phyloP scores from a whole-genome alignment of 2,888 invertebrate species.

The Amaurobius ferox region DNA sequence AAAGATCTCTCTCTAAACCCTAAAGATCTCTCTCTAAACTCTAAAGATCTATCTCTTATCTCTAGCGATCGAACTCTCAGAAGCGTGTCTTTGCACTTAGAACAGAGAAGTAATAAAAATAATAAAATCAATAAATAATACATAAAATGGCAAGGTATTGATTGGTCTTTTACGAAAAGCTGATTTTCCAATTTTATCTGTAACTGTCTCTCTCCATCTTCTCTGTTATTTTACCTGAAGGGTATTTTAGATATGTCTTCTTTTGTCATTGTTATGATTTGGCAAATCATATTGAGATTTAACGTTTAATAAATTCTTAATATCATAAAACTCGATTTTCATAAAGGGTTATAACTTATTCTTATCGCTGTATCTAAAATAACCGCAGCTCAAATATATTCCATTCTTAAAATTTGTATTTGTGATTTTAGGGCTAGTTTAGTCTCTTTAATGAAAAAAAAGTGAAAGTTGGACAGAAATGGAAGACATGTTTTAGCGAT shows the following conservation, averaged over 20 bases:
- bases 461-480: too few species aligned
- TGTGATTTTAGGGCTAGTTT: too few species aligned
- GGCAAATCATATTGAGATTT: neutral
- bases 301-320: neutral
- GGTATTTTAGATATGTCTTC: neutral
- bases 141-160: neutral
- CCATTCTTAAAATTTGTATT: too few species aligned
- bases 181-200: neutral
- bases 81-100: conserved; percentile 23
- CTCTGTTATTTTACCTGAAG: neutral
- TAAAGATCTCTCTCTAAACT: too few species aligned
- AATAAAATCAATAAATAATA: conserved; percentile 35
- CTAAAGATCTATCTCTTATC: too few species aligned
- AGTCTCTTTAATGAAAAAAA: too few species aligned
- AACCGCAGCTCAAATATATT: too few species aligned
- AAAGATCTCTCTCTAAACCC: too few species aligned
- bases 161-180: neutral
- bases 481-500: too few species aligned
- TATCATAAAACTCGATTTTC: neutral
- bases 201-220: neutral
- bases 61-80: conserved; percentile 59
- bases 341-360: too few species aligned
- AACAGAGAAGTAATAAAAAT: conserved; percentile 44
- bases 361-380: too few species aligned
- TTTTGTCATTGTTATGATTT: neutral